These are phyloP conservation scores for Elysia chlorotica DNA, from an alignment of 1,140 invertebrate species.

Conservation along the genomic window DNA sequence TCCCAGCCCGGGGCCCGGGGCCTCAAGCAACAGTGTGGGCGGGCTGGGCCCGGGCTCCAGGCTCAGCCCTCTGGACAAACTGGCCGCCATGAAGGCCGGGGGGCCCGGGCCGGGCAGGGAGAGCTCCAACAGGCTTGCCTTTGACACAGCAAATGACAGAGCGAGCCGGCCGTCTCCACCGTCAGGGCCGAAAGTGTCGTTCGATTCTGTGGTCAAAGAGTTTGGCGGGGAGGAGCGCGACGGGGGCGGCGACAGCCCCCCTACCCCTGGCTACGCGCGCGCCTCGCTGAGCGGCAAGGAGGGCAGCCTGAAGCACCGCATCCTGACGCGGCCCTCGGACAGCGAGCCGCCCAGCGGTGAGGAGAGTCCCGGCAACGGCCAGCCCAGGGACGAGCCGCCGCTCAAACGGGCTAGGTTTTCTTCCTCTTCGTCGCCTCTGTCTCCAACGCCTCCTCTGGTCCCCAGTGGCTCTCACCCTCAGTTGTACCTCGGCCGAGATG, in stretches of 20 bases:
- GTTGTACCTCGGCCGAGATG: too few relatives aligned
- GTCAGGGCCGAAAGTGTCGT: constrained; percentile 19
- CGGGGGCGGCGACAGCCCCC: constrained; percentile 16
- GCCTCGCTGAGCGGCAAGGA: constrained; percentile 54
- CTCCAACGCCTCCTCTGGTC: too few relatives aligned
- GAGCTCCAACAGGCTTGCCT: too few relatives aligned
- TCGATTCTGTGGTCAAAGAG: constrained; percentile 22
- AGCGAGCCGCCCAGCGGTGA: constrained; percentile 14
- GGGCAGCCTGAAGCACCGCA: constrained; percentile 61
- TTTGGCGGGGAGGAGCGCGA: too few relatives aligned
- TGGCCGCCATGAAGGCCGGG: constrained; percentile 15
- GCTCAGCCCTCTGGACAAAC: constrained; percentile 4
- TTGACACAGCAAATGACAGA: too few relatives aligned
- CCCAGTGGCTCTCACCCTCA: too few relatives aligned
- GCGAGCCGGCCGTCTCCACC: too few relatives aligned
- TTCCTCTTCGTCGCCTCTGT: background rate
- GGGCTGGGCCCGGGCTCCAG: background rate
- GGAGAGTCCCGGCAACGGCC: constrained; percentile 10
- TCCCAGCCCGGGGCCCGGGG: constrained; percentile 10
- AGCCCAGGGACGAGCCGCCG: constrained; percentile 35
- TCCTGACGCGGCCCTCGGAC: constrained; percentile 58
- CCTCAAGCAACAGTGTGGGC: constrained; percentile 11
- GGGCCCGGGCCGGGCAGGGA: constrained; percentile 1
- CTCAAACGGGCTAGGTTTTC: constrained; percentile 40
- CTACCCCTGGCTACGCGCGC: background rate